phyloP scores from a whole-genome alignment of 2,888 invertebrate genomes.

The Onthophagus sagittarius region DNA sequence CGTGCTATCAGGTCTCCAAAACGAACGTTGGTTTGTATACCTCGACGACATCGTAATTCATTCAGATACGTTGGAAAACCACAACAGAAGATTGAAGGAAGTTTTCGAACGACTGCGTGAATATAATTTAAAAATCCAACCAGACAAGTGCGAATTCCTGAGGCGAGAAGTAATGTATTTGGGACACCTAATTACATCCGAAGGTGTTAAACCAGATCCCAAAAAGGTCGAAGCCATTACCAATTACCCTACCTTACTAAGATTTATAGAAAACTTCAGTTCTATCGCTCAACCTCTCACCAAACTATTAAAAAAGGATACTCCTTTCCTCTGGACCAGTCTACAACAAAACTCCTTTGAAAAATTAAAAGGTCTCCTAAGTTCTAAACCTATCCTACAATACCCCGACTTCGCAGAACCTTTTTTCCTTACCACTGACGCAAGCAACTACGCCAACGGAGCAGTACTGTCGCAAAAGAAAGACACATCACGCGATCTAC shows the following conservation, averaged over 20 bases:
- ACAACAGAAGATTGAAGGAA: slow-evolving; percentile 23
- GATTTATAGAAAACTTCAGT: slow-evolving; percentile 40
- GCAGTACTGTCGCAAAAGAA: slow-evolving; percentile 36
- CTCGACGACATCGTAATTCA: slow-evolving; percentile 40
- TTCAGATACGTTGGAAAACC: no score
- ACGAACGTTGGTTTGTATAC: slow-evolving; percentile 37
- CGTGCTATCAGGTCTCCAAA: slow-evolving; percentile 34
- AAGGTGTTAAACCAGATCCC: slow-evolving; percentile 29
- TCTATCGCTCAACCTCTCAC: slow-evolving; percentile 35
- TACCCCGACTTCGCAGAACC: slow-evolving; percentile 31
- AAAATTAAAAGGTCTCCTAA: slow-evolving; percentile 21
- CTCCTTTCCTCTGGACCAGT: slow-evolving; percentile 21
- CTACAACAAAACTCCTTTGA: slow-evolving; percentile 23
- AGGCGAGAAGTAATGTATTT: slow-evolving; percentile 32
- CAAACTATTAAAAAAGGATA: slow-evolving; percentile 21
- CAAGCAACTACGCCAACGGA: slow-evolving; percentile 37
- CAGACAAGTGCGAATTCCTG: slow-evolving; percentile 36
- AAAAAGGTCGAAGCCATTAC: slow-evolving; percentile 24
- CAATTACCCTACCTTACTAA: slow-evolving; percentile 25
- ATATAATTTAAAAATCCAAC: slow-evolving; percentile 34
- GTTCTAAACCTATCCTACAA: slow-evolving; percentile 25
- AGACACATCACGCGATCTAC: slow-evolving; percentile 33
- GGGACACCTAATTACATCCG: no score
- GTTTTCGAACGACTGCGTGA: slow-evolving; percentile 31
- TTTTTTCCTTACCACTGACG: slow-evolving; percentile 40